These are phyloP conservation scores for Anoura caudifer DNA, from an alignment of 2,113 vertebrate genomes.

Conservation along the genomic window DNA sequence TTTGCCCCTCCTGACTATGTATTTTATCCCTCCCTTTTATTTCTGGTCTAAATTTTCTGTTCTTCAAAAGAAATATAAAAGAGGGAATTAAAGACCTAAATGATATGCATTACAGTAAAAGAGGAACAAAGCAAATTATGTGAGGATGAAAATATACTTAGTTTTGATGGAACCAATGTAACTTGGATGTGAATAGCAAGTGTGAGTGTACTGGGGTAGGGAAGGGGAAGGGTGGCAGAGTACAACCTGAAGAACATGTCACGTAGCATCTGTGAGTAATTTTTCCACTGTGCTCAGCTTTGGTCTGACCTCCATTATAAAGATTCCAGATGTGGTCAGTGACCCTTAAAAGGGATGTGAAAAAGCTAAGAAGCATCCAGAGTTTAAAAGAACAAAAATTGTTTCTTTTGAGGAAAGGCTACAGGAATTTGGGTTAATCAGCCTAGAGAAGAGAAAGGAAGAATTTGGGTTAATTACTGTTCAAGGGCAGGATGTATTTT, in stretches of 20 bases:
- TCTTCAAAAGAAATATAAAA: not conserved
- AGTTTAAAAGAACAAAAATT: not conserved
- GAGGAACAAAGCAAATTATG: not conserved
- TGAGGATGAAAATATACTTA: not conserved
- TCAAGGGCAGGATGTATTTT: not conserved
- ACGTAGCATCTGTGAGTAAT: not conserved
- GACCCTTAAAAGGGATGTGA: not conserved
- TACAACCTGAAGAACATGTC: not conserved
- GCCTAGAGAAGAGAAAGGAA: not conserved
- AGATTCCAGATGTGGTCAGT: not conserved
- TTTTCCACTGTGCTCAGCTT: not conserved
- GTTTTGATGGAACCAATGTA: not conserved
- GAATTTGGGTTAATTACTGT: not conserved
- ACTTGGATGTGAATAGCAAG: not conserved
- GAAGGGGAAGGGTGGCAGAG: not conserved
- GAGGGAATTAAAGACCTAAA: not conserved
- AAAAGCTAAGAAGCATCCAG: not conserved
- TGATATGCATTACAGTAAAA: not conserved
- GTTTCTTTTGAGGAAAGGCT: not conserved
- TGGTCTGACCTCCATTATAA: not conserved
- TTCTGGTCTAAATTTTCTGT: not conserved
- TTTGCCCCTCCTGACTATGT: not conserved
- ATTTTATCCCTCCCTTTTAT: not conserved
- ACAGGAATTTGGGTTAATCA: not conserved
- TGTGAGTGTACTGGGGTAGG: not conserved